Evolutionary conservation across 2,797 vertebrate species (phyloP).

Genomic region (Cyclura pinguis): DNA sequence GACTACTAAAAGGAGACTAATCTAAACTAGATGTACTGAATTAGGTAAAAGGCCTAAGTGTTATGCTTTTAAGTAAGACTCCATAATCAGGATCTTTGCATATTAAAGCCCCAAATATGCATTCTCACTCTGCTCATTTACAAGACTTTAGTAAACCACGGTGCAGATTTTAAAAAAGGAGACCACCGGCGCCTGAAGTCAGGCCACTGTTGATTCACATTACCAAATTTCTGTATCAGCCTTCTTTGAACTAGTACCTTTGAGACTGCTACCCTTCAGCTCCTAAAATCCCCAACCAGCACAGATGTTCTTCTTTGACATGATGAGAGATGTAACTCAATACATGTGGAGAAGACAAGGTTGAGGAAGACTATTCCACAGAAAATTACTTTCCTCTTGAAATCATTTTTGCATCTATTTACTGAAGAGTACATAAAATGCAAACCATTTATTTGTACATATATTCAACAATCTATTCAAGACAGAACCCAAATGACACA

Average conservation of each 20-base stretch:
- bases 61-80: neutral
- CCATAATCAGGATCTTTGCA: neutral
- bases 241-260: neutral
- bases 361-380: neutral
- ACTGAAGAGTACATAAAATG: conserved; percentile 30
- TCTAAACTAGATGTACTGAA: neutral
- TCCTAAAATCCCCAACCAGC: neutral
- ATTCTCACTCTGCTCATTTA: neutral
- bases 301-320: neutral
- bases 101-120: neutral
- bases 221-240: neutral
- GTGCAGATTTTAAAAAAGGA: neutral
- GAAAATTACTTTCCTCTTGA: neutral
- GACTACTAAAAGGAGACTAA: neutral
- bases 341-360: neutral
- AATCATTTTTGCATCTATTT: conserved; percentile 32
- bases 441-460: neutral
- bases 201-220: neutral
- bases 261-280: neutral
- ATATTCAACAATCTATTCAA: conserved; percentile 40
- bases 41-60: neutral
- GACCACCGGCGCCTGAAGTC: neutral
- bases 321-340: neutral
- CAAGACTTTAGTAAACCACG: neutral
- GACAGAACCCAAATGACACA: conserved; percentile 56